Percentiles rank a stretch among this genome's conserved stretches.
Conservation (phyloP, 2,113 vertebrate species). For the Bambusicola thoracicus region DNA sequence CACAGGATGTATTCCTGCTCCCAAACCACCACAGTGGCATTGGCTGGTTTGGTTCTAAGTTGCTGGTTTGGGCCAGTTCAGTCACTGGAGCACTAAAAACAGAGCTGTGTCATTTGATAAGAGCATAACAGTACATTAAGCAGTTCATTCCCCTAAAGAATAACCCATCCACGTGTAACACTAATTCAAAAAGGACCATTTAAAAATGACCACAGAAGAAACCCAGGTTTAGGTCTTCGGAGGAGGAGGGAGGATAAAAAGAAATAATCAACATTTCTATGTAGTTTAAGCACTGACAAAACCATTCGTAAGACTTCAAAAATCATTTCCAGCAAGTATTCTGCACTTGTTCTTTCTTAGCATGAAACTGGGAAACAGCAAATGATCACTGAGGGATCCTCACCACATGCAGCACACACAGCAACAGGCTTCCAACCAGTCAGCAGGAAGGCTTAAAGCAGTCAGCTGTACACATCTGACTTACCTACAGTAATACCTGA, state of each 20-base stretch:
- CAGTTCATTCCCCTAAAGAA: neutral
- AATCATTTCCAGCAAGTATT: neutral
- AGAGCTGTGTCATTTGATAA: too few relatives aligned
- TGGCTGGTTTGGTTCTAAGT: neutral
- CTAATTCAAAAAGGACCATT: neutral
- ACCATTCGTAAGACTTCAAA: neutral
- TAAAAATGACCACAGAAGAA: neutral
- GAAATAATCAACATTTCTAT: neutral
- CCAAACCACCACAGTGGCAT: neutral
- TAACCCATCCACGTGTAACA: neutral
- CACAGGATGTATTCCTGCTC: neutral
- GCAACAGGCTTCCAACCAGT: neutral
- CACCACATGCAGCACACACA: neutral
- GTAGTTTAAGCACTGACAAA: neutral
- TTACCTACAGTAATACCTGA: neutral
- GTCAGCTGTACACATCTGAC: neutral
- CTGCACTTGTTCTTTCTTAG: neutral
- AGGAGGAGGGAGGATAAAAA: neutral
- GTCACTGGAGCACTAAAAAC: neutral
- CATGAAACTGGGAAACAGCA: neutral
- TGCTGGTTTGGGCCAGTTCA: neutral
- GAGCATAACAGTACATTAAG: neutral
- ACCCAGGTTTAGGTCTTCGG: neutral
- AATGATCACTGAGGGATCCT: neutral
- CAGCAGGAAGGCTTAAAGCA: neutral